A percentile compares a stretch with the other conserved stretches of the same genome.
Conservation (phyloP, 2,113 vertebrate species). For the Eupsittula cactorum region DNA sequence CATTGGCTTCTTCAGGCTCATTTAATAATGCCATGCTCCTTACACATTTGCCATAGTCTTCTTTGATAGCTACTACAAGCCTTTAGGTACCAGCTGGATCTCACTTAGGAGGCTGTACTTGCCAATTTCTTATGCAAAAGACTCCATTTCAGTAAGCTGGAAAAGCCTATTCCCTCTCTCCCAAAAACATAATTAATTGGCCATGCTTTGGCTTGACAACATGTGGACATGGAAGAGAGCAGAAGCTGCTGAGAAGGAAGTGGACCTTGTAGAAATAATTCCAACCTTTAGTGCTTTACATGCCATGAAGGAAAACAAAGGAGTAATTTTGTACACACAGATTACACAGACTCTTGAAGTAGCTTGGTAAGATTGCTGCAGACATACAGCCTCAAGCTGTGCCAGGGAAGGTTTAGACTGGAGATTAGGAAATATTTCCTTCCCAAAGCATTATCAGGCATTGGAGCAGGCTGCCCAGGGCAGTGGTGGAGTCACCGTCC, state of each 20-base stretch:
- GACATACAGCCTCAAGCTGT: neutral
- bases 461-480: neutral
- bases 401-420: neutral
- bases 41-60: neutral
- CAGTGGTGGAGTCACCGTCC: neutral
- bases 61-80: neutral
- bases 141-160: neutral
- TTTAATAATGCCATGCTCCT: neutral
- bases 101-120: neutral
- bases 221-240: neutral
- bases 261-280: neutral
- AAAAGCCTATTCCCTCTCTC: neutral
- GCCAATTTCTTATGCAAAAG: neutral
- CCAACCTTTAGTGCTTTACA: neutral
- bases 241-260: neutral
- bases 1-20: neutral
- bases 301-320: neutral
- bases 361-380: neutral
- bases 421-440: neutral
- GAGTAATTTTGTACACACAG: rapidly evolving
- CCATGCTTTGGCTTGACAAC: neutral
- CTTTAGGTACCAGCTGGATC: neutral
- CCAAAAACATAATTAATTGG: neutral
- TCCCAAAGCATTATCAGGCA: neutral
- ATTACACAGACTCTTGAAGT: neutral